These are phyloP conservation scores for Macquaria ambigua DNA, from an alignment of 2,113 vertebrate species.

Conservation along the genomic window DNA sequence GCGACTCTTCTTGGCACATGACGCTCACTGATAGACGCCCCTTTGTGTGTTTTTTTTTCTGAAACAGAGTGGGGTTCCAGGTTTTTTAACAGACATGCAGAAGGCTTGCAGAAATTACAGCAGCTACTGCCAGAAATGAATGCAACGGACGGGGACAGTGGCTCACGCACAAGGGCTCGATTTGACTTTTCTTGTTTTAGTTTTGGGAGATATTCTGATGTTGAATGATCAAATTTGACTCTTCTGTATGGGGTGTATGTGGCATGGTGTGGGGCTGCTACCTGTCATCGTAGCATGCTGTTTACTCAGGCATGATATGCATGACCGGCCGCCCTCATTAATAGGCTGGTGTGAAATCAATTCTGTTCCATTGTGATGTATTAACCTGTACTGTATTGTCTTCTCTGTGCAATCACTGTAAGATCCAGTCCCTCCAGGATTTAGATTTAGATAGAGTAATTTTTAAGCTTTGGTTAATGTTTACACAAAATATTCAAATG, in stretches of 20 bases:
- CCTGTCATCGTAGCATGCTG: slow-evolving; percentile 17
- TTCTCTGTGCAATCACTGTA: slow-evolving; percentile 32
- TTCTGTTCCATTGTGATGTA: slow-evolving; percentile 27
- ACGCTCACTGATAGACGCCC: slow-evolving; percentile 19
- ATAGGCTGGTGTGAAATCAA: slow-evolving; percentile 29
- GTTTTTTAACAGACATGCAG: slow-evolving; percentile 89
- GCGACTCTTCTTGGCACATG: slow-evolving; percentile 38
- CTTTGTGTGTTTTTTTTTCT: slow-evolving; percentile 6
- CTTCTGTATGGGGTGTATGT: not conserved
- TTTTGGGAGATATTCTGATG: not conserved
- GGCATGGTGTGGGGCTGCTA: slow-evolving; percentile 3
- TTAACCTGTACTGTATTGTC: not conserved
- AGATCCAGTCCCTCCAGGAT: not conserved
- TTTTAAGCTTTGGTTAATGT: not conserved
- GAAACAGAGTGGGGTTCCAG: slow-evolving; percentile 90
- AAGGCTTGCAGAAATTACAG: slow-evolving; percentile 89
- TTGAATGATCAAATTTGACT: not conserved
- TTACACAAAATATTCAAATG: not conserved
- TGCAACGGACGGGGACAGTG: fast-evolving
- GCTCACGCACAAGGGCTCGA: not conserved
- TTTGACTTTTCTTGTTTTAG: not conserved
- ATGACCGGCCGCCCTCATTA: slow-evolving; percentile 26
- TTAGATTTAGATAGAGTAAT: not conserved
- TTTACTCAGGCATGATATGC: slow-evolving; percentile 47
- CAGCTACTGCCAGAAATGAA: slow-evolving; percentile 77